A percentile compares a stretch with the other conserved stretches of the same genome.
phyloP scores from a whole-genome alignment of 2,888 invertebrate genomes.

The Iselma pallidipennis region DNA sequence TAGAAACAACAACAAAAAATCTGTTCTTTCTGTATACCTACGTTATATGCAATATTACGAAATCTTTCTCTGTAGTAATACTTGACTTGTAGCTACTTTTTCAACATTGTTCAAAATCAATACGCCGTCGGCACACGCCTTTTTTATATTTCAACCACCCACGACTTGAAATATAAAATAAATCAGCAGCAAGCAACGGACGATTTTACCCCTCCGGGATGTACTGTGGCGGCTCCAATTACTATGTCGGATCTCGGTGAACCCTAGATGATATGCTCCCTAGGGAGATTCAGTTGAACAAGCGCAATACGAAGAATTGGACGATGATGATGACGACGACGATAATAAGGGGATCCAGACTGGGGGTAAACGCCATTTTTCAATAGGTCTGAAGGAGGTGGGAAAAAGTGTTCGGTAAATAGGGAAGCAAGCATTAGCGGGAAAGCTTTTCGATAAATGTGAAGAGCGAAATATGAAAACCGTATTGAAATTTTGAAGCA shows the following conservation, averaged over 20 bases:
- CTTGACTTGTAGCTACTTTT: slow-evolving; percentile 25
- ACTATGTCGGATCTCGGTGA: slow-evolving; percentile 27
- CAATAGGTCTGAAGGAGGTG: background rate
- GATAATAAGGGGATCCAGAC: too few species aligned
- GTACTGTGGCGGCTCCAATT: slow-evolving; percentile 39
- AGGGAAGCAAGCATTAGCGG: too few species aligned
- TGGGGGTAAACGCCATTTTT: slow-evolving; percentile 6
- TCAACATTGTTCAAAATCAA: slow-evolving; percentile 41
- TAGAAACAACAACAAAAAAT: background rate
- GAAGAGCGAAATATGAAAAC: too few species aligned
- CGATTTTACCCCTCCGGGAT: slow-evolving; percentile 39
- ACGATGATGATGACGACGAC: background rate
- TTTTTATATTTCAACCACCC: slow-evolving; percentile 47
- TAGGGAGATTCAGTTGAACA: slow-evolving; percentile 26
- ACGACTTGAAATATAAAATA: slow-evolving; percentile 47
- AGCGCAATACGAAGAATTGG: slow-evolving; percentile 18
- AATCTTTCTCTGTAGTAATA: slow-evolving; percentile 3
- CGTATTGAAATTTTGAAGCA: too few species aligned
- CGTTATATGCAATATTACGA: slow-evolving; percentile 4
- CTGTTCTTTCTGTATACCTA: slow-evolving; percentile 4
- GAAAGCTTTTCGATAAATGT: too few species aligned
- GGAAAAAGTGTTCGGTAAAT: too few species aligned
- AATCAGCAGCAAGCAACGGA: slow-evolving; percentile 38
- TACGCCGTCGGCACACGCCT: slow-evolving; percentile 44
- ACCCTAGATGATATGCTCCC: slow-evolving; percentile 29